These are phyloP conservation scores for Pholis gunnellus DNA, from an alignment of 2,113 vertebrate species.

Conservation along the genomic window DNA sequence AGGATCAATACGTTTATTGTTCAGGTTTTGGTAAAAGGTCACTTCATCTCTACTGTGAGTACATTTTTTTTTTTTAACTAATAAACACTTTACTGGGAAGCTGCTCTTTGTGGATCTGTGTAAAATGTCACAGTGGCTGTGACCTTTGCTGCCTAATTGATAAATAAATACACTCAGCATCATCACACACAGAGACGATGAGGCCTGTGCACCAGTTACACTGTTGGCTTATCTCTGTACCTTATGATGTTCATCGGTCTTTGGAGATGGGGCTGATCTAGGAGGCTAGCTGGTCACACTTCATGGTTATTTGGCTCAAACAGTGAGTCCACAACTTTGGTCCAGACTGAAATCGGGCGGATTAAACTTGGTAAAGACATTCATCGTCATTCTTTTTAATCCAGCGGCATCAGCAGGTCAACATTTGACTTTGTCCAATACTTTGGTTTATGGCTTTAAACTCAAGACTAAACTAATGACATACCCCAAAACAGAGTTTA, in stretches of 20 bases:
- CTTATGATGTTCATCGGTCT: background rate
- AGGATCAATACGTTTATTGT: conserved; percentile 53
- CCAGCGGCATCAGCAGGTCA: background rate
- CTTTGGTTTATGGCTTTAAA: background rate
- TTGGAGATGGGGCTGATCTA: background rate
- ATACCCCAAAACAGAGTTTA: background rate
- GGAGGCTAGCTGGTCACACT: background rate
- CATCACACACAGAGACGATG: conserved; percentile 9
- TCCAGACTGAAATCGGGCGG: background rate
- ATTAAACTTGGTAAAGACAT: background rate
- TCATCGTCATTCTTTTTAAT: background rate
- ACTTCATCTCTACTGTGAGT: conserved; percentile 38
- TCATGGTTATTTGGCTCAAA: background rate
- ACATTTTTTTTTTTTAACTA: conserved; percentile 47
- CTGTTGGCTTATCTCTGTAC: background rate
- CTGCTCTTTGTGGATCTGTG: conserved; percentile 42
- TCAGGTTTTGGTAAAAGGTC: conserved; percentile 61
- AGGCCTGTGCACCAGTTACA: background rate
- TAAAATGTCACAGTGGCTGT: conserved; percentile 40
- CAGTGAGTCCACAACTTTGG: background rate
- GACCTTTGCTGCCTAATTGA: conserved; percentile 60
- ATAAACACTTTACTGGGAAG: conserved; percentile 31
- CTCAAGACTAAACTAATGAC: too few relatives aligned
- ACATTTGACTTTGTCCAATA: background rate
- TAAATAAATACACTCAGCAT: conserved; percentile 36